A percentile compares a stretch with the other conserved stretches of the same genome.
Conservation (phyloP, 2,888 invertebrate genomes). For the Oscheius sp. region DNA sequence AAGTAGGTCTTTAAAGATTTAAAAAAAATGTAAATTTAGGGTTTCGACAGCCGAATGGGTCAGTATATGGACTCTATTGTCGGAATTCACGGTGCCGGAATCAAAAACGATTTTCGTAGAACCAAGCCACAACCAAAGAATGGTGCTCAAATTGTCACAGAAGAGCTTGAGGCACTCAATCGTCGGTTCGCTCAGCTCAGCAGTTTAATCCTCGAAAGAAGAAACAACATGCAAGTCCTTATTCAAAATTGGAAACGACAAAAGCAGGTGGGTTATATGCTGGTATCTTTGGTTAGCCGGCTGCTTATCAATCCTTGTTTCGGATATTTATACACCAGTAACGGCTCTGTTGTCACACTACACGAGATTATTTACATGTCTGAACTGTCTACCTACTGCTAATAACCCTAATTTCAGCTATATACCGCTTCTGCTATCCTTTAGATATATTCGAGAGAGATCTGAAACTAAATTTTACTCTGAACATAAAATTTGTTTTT, state of each 20-base stretch:
- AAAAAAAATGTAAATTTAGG: conserved; percentile 75
- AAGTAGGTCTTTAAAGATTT: conserved; percentile 78
- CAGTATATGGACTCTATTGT: conserved; percentile 83
- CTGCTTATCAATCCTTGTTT: conserved; percentile 17
- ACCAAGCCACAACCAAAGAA: conserved; percentile 67
- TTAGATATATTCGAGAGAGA: too few relatives aligned
- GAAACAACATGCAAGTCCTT: conserved; percentile 68
- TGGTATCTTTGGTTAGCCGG: conserved; percentile 2
- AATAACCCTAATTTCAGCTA: conserved; percentile 26
- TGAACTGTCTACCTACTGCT: background rate
- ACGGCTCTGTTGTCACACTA: too few relatives aligned
- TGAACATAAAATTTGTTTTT: too few relatives aligned
- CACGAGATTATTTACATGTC: conserved; percentile 13
- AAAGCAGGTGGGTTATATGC: conserved; percentile 66
- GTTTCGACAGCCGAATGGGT: conserved; percentile 85
- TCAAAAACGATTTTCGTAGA: conserved; percentile 60
- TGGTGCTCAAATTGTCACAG: conserved; percentile 65
- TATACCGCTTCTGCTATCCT: conserved; percentile 14
- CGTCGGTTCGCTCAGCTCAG: conserved; percentile 70
- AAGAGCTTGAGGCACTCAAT: conserved; percentile 70
- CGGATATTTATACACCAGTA: too few relatives aligned
- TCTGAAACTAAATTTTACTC: too few relatives aligned
- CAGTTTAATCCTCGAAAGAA: conserved; percentile 69
- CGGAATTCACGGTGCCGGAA: conserved; percentile 61
- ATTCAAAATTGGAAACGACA: conserved; percentile 70